These are phyloP conservation scores for Ylistrum balloti DNA, from an alignment of 1,140 invertebrate genomes.

Conservation along the genomic window DNA sequence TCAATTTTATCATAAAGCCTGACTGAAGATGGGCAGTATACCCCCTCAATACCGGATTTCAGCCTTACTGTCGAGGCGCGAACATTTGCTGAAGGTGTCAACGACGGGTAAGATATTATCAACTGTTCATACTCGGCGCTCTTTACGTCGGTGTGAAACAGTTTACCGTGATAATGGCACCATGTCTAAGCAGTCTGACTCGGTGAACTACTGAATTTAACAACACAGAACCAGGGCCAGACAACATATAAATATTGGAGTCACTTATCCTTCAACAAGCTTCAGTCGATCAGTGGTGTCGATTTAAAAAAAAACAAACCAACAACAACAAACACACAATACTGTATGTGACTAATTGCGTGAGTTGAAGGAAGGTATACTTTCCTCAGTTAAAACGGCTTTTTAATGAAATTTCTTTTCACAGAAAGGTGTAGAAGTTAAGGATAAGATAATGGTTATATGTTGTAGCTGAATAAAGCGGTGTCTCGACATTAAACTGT, in stretches of 20 bases:
- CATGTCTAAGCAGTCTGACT: constrained; percentile 17
- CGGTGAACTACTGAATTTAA: constrained; percentile 8
- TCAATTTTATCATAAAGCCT: background rate
- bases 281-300: background rate
- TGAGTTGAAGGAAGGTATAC: too few relatives aligned
- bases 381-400: too few relatives aligned
- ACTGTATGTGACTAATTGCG: too few relatives aligned
- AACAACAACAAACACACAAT: too few relatives aligned
- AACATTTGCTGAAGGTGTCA: background rate
- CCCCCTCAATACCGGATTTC: background rate
- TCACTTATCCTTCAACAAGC: background rate
- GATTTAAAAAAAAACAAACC: too few relatives aligned
- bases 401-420: too few relatives aligned
- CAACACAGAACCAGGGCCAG: background rate
- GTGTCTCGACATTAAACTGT: too few relatives aligned
- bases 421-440: too few relatives aligned
- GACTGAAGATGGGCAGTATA: background rate
- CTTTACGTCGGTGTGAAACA: background rate
- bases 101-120: background rate
- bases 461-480: too few relatives aligned
- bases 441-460: too few relatives aligned
- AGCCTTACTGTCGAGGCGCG: background rate
- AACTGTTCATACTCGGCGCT: background rate
- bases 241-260: background rate
- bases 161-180: constrained; percentile 2